Conservation (phyloP, 1,140 invertebrate genomes). For the Melitaea cinxia region DNA sequence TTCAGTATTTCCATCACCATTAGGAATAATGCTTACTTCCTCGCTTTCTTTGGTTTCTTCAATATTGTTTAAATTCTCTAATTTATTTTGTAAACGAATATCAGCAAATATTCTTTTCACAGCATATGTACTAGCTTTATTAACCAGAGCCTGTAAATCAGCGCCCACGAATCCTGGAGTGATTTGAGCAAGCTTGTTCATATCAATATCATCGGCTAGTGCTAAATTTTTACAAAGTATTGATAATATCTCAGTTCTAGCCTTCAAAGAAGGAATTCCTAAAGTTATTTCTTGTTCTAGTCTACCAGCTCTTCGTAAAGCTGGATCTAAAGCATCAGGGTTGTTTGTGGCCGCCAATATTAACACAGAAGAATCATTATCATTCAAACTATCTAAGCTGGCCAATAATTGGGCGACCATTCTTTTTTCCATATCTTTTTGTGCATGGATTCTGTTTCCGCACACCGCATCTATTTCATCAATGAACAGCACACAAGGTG, state of each 20-base stretch:
- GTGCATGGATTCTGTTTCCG: slow-evolving; percentile 92
- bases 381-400: slow-evolving; percentile 92
- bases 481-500: slow-evolving; percentile 95
- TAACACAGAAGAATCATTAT: slow-evolving; percentile 87
- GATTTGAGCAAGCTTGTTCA: slow-evolving; percentile 87
- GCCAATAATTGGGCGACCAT: slow-evolving; percentile 96
- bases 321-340: slow-evolving; percentile 96
- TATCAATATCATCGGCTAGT: slow-evolving; percentile 87
- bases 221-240: slow-evolving; percentile 87
- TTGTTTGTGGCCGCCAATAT: slow-evolving; percentile 98
- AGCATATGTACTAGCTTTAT: slow-evolving; percentile 93
- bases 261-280: slow-evolving; percentile 94
- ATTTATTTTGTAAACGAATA: slow-evolving; percentile 48
- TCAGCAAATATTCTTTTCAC: slow-evolving; percentile 84
- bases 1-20: slow-evolving; percentile 65
- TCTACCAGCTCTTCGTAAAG: slow-evolving; percentile 93
- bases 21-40: slow-evolving; percentile 48
- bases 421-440: slow-evolving; percentile 96
- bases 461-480: slow-evolving; percentile 97
- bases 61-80: slow-evolving; percentile 34
- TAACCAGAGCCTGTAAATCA: slow-evolving; percentile 93
- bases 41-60: slow-evolving; percentile 40
- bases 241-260: slow-evolving; percentile 88
- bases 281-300: slow-evolving; percentile 96
- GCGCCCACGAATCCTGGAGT: slow-evolving; percentile 99